A percentile compares a stretch with the other conserved stretches of the same genome.
Conservation (phyloP, 2,797 vertebrate genomes). For the Gymnopithys bicolor region DNA sequence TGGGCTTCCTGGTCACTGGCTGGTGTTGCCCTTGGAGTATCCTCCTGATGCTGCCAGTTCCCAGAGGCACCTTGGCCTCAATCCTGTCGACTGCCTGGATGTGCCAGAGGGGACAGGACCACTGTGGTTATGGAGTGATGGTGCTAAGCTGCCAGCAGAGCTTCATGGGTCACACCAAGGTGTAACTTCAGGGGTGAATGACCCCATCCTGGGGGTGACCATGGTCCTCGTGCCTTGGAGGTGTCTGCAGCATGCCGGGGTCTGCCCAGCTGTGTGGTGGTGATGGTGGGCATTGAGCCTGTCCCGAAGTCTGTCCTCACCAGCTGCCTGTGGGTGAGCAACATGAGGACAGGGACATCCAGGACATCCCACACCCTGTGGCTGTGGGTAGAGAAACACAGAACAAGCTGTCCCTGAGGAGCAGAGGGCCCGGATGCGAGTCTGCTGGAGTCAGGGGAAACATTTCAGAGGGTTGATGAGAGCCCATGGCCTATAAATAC, state of each 20-base stretch:
- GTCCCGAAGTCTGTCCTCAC: neutral
- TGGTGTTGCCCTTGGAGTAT: neutral
- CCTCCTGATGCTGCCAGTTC: neutral
- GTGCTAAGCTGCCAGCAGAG: neutral
- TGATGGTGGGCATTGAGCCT: neutral
- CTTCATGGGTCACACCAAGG: rapidly evolving
- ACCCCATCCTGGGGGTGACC: neutral
- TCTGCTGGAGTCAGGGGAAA: conserved; percentile 21
- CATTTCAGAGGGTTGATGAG: neutral
- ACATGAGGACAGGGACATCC: neutral
- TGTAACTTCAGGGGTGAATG: neutral
- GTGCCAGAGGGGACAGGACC: neutral
- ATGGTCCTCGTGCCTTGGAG: neutral
- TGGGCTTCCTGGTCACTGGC: neutral
- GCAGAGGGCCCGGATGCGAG: rapidly evolving
- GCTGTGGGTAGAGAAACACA: neutral
- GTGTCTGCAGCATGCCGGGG: neutral
- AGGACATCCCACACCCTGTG: rapidly evolving
- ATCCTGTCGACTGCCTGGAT: rapidly evolving
- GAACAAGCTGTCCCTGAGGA: neutral
- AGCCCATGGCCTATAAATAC: neutral
- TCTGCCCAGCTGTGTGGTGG: neutral
- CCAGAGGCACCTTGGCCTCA: neutral
- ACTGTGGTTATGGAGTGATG: rapidly evolving
- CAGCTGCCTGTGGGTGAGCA: neutral